A percentile compares a stretch with the other conserved stretches of the same genome.
These are phyloP conservation scores for Lasioglossum calceatum DNA, from an alignment of 2,888 invertebrate genomes.

Conservation along the genomic window DNA sequence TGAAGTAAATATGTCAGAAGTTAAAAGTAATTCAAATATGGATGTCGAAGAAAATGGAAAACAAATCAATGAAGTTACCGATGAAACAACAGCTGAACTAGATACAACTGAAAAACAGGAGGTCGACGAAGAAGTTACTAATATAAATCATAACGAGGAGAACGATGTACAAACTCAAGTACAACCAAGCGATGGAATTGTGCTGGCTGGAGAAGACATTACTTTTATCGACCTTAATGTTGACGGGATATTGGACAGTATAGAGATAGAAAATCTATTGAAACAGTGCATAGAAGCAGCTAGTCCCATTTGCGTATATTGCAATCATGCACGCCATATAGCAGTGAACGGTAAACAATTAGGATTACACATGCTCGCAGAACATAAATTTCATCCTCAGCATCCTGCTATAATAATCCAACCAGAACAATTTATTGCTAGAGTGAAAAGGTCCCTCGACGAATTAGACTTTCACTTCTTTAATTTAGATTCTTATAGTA, in stretches of 20 bases:
- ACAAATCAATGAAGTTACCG: conserved; percentile 19
- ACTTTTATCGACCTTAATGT: conserved; percentile 90
- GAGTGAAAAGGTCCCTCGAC: conserved; percentile 87
- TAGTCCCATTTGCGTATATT: conserved; percentile 91
- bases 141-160: conserved; percentile 30
- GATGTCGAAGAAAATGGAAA: conserved; percentile 45
- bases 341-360: conserved; percentile 93
- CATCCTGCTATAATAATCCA: conserved; percentile 83
- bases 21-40: conserved; percentile 55
- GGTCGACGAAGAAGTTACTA: conserved; percentile 22
- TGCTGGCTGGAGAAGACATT: conserved; percentile 88
- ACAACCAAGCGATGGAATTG: conserved; percentile 82
- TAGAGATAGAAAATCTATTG: conserved; percentile 89
- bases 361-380: conserved; percentile 91
- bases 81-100: conserved; percentile 33
- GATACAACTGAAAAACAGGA: conserved; percentile 50
- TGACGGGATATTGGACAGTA: conserved; percentile 91
- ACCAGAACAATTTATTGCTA: conserved; percentile 86
- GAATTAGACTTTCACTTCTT: conserved; percentile 89
- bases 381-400: conserved; percentile 89
- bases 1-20: conserved; percentile 48
- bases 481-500: conserved; percentile 90
- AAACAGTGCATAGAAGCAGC: conserved; percentile 91
- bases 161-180: conserved; percentile 31
- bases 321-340: conserved; percentile 94